Percentiles rank a stretch among this genome's conserved stretches.
phyloP scores from a whole-genome alignment of 1,140 invertebrate genomes.

The Cyrtorhinus lividipennis region DNA sequence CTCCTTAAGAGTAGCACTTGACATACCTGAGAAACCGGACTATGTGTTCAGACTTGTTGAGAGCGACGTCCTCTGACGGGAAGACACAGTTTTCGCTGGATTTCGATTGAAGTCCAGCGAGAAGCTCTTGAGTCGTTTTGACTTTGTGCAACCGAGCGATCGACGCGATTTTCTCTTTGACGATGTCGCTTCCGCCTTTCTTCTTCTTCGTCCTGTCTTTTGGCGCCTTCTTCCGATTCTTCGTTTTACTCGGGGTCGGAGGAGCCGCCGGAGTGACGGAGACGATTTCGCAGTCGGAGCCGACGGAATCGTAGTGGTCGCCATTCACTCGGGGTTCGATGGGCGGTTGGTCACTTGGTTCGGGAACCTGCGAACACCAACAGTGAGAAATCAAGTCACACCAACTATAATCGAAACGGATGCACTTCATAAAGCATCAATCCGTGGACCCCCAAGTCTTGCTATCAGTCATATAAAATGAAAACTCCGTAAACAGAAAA shows the following conservation, averaged over 20 bases:
- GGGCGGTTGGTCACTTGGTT: slow-evolving; percentile 24
- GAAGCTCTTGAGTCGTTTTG: slow-evolving; percentile 69
- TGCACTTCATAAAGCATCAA: too few species aligned
- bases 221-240: slow-evolving; percentile 46
- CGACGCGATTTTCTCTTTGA: slow-evolving; percentile 47
- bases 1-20: too few species aligned
- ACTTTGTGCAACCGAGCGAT: slow-evolving; percentile 51
- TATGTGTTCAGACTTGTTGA: slow-evolving; percentile 41
- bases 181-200: slow-evolving; percentile 35
- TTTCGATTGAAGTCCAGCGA: slow-evolving; percentile 58
- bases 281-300: slow-evolving; percentile 22
- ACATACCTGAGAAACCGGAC: slow-evolving; percentile 36
- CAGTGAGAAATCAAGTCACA: neutral
- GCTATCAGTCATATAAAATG: too few species aligned
- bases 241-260: slow-evolving; percentile 17
- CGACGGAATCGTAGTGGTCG: slow-evolving; percentile 24
- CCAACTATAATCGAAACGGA: neutral
- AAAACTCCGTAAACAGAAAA: too few species aligned
- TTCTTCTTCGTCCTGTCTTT: slow-evolving; percentile 29
- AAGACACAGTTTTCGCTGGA: slow-evolving; percentile 29
- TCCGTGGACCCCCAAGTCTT: too few species aligned
- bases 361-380: neutral
- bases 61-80: slow-evolving; percentile 28
- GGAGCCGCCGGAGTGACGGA: slow-evolving; percentile 18
- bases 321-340: slow-evolving; percentile 31